Base-by-base conservation (phyloP, 2,113 vertebrate species). In the Pristiophorus japonicus region DNA sequence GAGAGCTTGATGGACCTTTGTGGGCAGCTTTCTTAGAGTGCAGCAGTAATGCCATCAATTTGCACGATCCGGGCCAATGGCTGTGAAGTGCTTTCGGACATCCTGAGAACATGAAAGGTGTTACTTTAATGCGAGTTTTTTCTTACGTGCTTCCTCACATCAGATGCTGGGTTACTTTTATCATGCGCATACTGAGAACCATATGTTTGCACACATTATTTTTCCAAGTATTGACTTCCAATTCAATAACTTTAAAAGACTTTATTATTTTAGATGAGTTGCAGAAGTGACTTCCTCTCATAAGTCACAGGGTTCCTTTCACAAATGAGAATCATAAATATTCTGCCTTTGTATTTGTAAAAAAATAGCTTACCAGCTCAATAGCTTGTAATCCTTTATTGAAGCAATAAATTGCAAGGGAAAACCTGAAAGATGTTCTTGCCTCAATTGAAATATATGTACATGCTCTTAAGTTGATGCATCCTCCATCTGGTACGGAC, bases 291-390 rank as follows among this genome's bases (percentile, higher is more conserved):
- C 45, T 87, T 47, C n/a, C 84, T 87, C 66, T 87, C 66, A 67
- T 30, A 47, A 87, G 84, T 47, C 42, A 7, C 14, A 5, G 38
- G 42, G 84, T 42, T 87, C 45, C 38, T 22, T 87, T 18, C 1
- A 87, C 84, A 87, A 87, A 87, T 87, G 84, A 47, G 84, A 87
- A 47, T 45, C 84, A 87, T 87, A 87, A 87, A 87, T 87, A 47
- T 87, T 87, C 84, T 87, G 45, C 4, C 47, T 47, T 47, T 87
- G 84, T 47, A 47, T n/a, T n/a, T n/a, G n/a, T n/a, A 47, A 47
- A 87, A 87, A 12, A 87, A 22, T 45, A 84, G 38, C 81, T 84
- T 14, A 16, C 81, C 16, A 84, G n/a, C 12, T 30, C 70, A 75
- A 75, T 75, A 30, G 1, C 34, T 75, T 24, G 20, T 18, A 75